Evolutionary conservation across 2,888 invertebrate species (phyloP).

Genomic region (Caenorhabditis sinica): DNA sequence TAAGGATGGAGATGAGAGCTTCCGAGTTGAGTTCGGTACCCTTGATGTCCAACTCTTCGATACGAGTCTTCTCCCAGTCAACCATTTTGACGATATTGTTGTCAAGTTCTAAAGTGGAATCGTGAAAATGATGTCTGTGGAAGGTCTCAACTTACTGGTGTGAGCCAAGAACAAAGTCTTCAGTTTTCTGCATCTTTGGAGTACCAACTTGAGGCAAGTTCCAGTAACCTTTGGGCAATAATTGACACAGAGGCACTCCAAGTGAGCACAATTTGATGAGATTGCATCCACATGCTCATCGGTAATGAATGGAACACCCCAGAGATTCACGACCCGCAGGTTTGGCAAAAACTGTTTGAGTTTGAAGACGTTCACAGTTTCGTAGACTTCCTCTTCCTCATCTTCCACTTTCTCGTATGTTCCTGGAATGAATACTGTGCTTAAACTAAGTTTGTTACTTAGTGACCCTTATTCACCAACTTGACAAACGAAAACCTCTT

Average conservation of each 20-base stretch:
- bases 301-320: conserved; percentile 90
- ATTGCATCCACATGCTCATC: conserved; percentile 99
- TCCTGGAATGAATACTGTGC: conserved; percentile 86
- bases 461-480: too few relatives aligned
- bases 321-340: conserved; percentile 96
- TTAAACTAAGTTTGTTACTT: too few relatives aligned
- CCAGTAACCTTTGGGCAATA: conserved; percentile 98
- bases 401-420: conserved; percentile 98
- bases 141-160: conserved; percentile 88
- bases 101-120: conserved; percentile 88
- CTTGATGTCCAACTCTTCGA: conserved; percentile 94
- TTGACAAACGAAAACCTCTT: too few relatives aligned
- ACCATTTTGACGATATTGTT: conserved; percentile 95
- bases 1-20: conserved; percentile 94
- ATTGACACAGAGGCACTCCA: conserved; percentile 97
- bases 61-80: conserved; percentile 95
- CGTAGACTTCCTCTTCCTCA: conserved; percentile 99
- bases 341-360: conserved; percentile 98
- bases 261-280: conserved; percentile 86
- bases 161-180: conserved; percentile 96
- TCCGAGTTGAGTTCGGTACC: conserved; percentile 97
- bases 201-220: conserved; percentile 93
- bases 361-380: conserved; percentile 98
- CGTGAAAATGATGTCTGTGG: too few relatives aligned
- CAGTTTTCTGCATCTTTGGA: conserved; percentile 94